Evolutionary conservation across 64 coral and sea anemone genomes (phyloP), one percentile per base, ranked within the genome.

Genomic region (Actinia equina): DNA sequence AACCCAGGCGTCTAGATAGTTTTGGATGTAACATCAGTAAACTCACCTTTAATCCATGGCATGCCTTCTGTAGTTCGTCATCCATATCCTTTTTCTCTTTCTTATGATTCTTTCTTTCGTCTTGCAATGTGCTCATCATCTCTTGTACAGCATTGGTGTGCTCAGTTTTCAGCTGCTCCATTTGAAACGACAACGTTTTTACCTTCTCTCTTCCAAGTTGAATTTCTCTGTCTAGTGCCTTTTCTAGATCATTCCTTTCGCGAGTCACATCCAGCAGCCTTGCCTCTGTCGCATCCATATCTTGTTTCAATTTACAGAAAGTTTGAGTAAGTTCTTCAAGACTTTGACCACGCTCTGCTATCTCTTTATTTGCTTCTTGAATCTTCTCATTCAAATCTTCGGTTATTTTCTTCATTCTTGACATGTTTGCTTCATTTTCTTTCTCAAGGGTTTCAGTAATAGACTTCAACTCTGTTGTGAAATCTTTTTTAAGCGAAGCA

Each of bases 281-380:
- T 57, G 5, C 27, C 15, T 85, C 83, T 63, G 83, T 85, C 7
- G 83, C 83, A 63, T 63, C 30, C 16, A 59, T 62, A 1, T 85
- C 83, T 59, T 63, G 83, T 63, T 85, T 57, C 30, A 58, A 4
- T 8, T 63, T 57, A 17, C 20, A 20, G 18, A 16, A 85, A 5
- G 26, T 85, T 61, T 85, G 51, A 12, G 83, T 85, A 18, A 85
- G 30, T 7, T 85, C 80, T 60, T 85, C 83, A 15, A 85, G 83
- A 53, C 83, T 85, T 30, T 85, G 52, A 52, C 52, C 49, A 2
- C 78, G n/a, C 5, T 81, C 5, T 8, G 4, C 78, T 81, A 81
- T 81, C 49, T 81, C 78, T 81, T 52, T 25, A 22, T 81, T 81
- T 44, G 78, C 78, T 81, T 81, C 27, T 81, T 81, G 44, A 52